Evolutionary conservation across 2,113 vertebrate genomes (phyloP), one percentile per base, ranked within the genome.

Genomic region (Aegithalos caudatus): DNA sequence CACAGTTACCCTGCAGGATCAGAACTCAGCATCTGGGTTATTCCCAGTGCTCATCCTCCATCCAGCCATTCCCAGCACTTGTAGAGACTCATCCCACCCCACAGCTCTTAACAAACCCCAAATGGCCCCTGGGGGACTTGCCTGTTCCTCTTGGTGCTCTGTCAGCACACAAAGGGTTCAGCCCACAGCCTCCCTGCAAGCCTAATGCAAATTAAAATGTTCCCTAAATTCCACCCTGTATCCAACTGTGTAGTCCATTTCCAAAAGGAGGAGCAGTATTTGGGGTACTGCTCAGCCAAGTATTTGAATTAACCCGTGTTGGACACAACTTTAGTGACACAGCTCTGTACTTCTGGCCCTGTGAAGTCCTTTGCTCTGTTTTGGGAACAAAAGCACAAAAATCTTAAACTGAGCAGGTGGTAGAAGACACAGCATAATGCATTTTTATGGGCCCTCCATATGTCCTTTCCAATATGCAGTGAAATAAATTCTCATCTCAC

Each of bases 361-460:
- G 1, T 10, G 47, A 42, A 74, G 62, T 65, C 50, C 31, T 71
- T 77, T 58, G 64, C 78, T 94, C 51, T 66, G 23, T 9, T 38
- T 58, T 82, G 38, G 64, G 50, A 95, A 81, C 5, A 90, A 80
- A 81, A 35, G 12, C 53, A 35, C 35, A 72, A 67, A 67, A 42
- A 73, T 62, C 62, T 60, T 48, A 66, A 78, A 91, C 50, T 8
- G n/a, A 79, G 71, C 62, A 71, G 85, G 72, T 93, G 80, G 62
- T 56, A 38, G 53, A 58, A 96, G 66, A 80, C 57, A 91, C 78
- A 94, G 72, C 82, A 84, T 83, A 96, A 85, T 77, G 28, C 74
- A 79, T 84, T 82, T 88, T 95, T 90, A 94, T 33, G n/a, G 81
- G 44, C 50, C 38, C 56, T 87, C 84, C 56, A 67, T 38, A 64